phyloP scores from a whole-genome alignment of 2,888 invertebrate species.

The Coleophora flavipennella region DNA sequence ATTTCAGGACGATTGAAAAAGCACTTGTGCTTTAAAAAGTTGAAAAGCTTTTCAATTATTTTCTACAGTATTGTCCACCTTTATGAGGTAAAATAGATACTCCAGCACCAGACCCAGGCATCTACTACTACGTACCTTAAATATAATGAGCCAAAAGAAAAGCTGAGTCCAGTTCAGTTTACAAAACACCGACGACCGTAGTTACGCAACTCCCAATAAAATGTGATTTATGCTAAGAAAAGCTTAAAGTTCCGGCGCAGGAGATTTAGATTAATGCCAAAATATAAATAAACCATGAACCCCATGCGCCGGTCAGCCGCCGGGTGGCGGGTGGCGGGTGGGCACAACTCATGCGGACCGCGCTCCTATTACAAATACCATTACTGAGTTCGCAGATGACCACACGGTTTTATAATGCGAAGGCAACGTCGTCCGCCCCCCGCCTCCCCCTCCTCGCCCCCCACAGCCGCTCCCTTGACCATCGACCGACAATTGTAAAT shows the following conservation, averaged over 20 bases:
- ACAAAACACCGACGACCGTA: no score
- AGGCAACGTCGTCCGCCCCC: constrained; percentile 52
- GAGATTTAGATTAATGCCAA: constrained; percentile 1
- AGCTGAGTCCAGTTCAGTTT: no score
- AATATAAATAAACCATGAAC: constrained; percentile 54
- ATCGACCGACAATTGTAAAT: constrained; percentile 75
- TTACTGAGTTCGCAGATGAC: constrained; percentile 71
- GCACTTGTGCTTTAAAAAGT: no score
- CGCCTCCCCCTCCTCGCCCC: constrained; percentile 32
- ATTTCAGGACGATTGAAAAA: no score
- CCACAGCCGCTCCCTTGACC: constrained; percentile 67
- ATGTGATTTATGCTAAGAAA: constrained; percentile 4
- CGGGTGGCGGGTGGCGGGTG: constrained; percentile 19
- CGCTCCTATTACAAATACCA: constrained; percentile 64
- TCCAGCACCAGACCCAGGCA: no score
- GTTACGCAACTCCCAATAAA: no score
- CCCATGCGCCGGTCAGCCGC: constrained; percentile 41
- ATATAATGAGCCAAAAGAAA: no score
- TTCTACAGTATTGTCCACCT: no score
- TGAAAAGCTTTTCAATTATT: no score
- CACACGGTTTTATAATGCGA: constrained; percentile 73
- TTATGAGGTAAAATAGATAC: no score
- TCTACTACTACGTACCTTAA: no score
- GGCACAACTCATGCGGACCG: constrained; percentile 57
- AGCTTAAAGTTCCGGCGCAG: constrained; percentile 17